Conservation (phyloP, 2,888 invertebrate species). For the Ennomos quercinarius region DNA sequence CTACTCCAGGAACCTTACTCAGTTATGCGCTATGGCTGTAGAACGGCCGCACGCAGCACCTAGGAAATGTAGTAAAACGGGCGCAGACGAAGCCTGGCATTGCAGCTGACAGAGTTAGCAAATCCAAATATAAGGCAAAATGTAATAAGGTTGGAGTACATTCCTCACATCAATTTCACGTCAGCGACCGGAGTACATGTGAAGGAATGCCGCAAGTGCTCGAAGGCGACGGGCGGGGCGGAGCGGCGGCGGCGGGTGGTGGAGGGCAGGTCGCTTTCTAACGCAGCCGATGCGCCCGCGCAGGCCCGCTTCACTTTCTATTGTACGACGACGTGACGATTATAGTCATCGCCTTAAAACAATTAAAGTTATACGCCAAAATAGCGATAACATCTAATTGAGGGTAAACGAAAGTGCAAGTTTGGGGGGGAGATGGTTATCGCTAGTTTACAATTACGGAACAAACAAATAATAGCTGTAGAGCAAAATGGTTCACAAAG, state of each 20-base stretch:
- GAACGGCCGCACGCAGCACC: too few relatives aligned
- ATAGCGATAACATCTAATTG: constrained; percentile 26
- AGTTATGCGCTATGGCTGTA: too few relatives aligned
- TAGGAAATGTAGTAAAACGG: neutral
- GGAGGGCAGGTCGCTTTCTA: constrained; percentile 76
- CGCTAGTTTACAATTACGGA: constrained; percentile 31
- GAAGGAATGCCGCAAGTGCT: constrained; percentile 72
- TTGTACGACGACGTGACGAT: constrained; percentile 64
- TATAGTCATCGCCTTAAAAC: constrained; percentile 42
- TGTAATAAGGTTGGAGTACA: constrained; percentile 27
- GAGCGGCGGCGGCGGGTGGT: constrained; percentile 34
- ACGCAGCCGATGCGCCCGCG: constrained; percentile 72
- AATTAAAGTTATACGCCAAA: constrained; percentile 41
- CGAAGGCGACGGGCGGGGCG: constrained; percentile 52
- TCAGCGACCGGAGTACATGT: constrained; percentile 46
- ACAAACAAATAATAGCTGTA: constrained; percentile 29
- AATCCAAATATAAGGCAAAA: constrained; percentile 13
- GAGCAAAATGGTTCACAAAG: constrained; percentile 16
- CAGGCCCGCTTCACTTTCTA: constrained; percentile 81
- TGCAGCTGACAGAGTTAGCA: constrained; percentile 4
- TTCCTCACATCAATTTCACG: constrained; percentile 40
- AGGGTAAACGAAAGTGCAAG: constrained; percentile 31
- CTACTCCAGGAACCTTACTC: too few relatives aligned
- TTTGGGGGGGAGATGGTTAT: constrained; percentile 37
- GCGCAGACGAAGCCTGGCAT: constrained; percentile 1